Conservation (phyloP, 2,797 vertebrate species). For the Ispidina picta region DNA sequence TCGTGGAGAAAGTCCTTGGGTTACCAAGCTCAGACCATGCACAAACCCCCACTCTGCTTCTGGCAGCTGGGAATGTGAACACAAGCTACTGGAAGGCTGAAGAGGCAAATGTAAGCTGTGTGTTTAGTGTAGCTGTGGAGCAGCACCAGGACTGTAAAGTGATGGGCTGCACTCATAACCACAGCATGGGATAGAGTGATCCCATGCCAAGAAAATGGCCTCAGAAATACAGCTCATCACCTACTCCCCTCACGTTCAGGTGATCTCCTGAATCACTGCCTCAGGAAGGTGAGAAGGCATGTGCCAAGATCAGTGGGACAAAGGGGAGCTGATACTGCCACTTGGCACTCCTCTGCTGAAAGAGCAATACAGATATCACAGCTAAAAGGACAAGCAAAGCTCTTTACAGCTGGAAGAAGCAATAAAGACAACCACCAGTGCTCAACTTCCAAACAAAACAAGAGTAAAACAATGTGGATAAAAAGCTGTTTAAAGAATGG, state of each 20-base stretch:
- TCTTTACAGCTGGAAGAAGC: neutral
- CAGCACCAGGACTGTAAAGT: neutral
- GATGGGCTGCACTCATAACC: neutral
- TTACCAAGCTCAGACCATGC: neutral
- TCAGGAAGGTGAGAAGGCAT: neutral
- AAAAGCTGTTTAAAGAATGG: neutral
- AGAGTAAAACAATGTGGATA: neutral
- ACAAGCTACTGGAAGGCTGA: neutral
- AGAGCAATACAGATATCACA: neutral
- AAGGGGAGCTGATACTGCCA: neutral
- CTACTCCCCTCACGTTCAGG: neutral
- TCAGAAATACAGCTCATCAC: constrained; percentile 5
- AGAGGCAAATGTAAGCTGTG: neutral
- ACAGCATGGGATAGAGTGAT: neutral
- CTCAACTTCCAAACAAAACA: neutral
- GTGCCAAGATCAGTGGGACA: neutral
- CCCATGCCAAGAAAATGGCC: neutral
- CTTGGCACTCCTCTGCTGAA: neutral
- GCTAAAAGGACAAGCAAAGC: neutral
- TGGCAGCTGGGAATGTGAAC: neutral
- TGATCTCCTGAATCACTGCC: constrained; percentile 13
- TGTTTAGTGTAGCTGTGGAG: neutral
- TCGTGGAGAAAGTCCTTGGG: neutral
- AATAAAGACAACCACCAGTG: neutral
- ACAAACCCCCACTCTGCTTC: neutral